Percentiles rank a stretch among this genome's conserved stretches.
Evolutionary conservation across 2,113 vertebrate genomes (phyloP).

Genomic region (Callipepla californica): DNA sequence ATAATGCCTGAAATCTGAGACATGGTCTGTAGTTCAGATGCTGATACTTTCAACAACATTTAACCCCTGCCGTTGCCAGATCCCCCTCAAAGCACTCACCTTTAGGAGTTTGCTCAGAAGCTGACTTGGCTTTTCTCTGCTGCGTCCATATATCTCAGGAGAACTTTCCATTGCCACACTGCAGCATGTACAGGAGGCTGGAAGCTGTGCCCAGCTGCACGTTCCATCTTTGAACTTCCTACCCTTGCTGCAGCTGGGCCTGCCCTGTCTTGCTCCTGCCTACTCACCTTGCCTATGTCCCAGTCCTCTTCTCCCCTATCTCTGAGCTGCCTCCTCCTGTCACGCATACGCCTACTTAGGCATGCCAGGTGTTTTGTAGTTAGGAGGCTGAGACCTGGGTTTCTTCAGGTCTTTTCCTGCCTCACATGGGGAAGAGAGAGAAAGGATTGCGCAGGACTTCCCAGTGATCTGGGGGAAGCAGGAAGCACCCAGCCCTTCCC

Average conservation of each 20-base stretch:
- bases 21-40: not conserved
- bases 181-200: not conserved
- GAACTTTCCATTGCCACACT: not conserved
- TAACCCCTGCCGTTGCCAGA: not conserved
- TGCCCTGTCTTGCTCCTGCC: constrained; percentile 31
- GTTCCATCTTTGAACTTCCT: not conserved
- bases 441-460: rapidly evolving
- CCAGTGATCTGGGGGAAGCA: not conserved
- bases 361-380: not conserved
- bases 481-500: not conserved
- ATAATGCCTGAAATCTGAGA: not conserved
- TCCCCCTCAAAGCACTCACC: not conserved
- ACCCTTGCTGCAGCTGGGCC: not conserved
- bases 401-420: constrained; percentile 14
- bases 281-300: constrained; percentile 1
- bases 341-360: not conserved
- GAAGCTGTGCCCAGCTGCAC: not conserved
- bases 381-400: not conserved
- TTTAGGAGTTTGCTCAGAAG: not conserved
- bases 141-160: not conserved
- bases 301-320: not conserved
- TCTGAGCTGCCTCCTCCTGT: not conserved
- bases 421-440: not conserved
- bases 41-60: not conserved
- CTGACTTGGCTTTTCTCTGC: not conserved